These are phyloP conservation scores for Trachurus trachurus DNA, from an alignment of 2,797 vertebrate genomes.

Conservation along the genomic window DNA sequence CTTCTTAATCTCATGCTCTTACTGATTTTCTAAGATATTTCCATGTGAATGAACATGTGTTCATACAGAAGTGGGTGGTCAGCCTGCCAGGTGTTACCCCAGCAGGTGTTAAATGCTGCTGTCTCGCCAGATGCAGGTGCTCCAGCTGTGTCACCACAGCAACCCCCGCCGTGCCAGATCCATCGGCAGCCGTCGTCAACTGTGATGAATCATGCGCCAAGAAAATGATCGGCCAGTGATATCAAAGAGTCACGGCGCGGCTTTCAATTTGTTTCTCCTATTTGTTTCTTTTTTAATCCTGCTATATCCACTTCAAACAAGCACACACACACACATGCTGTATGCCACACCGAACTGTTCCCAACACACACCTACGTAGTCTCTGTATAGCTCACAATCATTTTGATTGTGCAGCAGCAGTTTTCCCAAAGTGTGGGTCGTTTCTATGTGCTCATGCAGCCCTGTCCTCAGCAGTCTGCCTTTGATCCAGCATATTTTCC, in stretches of 20 bases:
- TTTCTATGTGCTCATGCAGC: neutral
- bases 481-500: neutral
- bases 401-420: constrained; percentile 9
- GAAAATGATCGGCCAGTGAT: constrained; percentile 61
- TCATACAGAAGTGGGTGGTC: constrained; percentile 35
- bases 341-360: neutral
- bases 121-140: constrained; percentile 56
- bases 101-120: constrained; percentile 69
- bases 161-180: constrained; percentile 46
- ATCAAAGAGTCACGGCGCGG: constrained; percentile 24
- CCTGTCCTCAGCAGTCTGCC: neutral
- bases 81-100: constrained; percentile 54
- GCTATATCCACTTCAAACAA: too few species aligned
- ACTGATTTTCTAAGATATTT: neutral
- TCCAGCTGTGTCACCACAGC: constrained; percentile 55
- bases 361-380: neutral
- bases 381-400: neutral
- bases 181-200: constrained; percentile 14
- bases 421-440: neutral
- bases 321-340: neutral
- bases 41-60: neutral
- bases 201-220: constrained; percentile 53
- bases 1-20: neutral
- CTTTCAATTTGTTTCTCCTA: constrained; percentile 39
- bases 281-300: neutral